A percentile compares a stretch with the other conserved stretches of the same genome.
These are phyloP conservation scores for Dryomyza anilis DNA, from an alignment of 2,888 invertebrate species.

Conservation along the genomic window DNA sequence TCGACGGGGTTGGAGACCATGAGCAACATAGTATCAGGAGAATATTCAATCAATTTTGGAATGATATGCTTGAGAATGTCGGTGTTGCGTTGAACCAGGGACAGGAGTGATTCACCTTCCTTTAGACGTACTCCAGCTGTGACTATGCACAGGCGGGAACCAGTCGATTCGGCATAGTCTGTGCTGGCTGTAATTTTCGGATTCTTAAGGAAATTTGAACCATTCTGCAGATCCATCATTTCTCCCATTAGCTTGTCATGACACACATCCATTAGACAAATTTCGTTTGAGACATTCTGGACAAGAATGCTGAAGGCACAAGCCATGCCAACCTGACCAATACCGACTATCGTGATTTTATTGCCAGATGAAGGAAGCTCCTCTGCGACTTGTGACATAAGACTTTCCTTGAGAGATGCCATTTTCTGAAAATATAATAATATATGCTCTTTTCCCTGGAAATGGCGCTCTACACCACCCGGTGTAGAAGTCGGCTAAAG, in stretches of 20 bases:
- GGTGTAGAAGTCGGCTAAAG: too few relatives aligned
- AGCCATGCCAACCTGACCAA: conserved; percentile 93
- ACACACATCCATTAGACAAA: conserved; percentile 81
- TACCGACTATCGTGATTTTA: conserved; percentile 86
- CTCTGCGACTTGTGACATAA: conserved; percentile 65
- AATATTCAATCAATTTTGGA: conserved; percentile 71
- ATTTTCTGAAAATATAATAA: too few relatives aligned
- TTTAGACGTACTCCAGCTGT: conserved; percentile 91
- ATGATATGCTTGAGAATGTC: conserved; percentile 87
- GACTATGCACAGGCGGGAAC: conserved; percentile 84
- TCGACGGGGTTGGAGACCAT: conserved; percentile 94
- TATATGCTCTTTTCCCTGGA: too few relatives aligned
- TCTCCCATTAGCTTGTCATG: conserved; percentile 86
- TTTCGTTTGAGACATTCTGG: conserved; percentile 80
- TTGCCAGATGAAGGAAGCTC: conserved; percentile 65
- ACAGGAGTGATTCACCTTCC: conserved; percentile 86
- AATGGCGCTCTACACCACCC: too few relatives aligned
- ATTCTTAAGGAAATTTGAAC: conserved; percentile 80
- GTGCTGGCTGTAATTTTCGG: conserved; percentile 78
- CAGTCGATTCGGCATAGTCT: conserved; percentile 78
- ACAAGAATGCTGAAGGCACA: conserved; percentile 84
- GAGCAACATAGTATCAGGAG: conserved; percentile 82
- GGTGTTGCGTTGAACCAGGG: conserved; percentile 87
- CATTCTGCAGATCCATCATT: conserved; percentile 90
- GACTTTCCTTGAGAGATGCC: conserved; percentile 47